Conservation (phyloP, 2,113 vertebrate species). For the Neogale vison region DNA sequence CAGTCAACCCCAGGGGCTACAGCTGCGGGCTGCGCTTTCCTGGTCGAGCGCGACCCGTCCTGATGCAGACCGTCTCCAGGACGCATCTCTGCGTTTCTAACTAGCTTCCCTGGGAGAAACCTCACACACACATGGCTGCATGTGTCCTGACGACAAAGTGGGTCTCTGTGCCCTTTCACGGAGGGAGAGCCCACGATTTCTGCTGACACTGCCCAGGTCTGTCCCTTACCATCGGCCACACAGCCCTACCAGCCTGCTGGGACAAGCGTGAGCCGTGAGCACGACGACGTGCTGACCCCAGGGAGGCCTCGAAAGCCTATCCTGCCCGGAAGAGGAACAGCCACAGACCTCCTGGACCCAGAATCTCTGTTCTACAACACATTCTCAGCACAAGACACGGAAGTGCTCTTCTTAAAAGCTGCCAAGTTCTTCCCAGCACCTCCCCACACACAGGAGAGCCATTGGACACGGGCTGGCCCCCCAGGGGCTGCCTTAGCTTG, state of each 20-base stretch:
- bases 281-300: rapidly evolving
- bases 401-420: neutral
- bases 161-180: rapidly evolving
- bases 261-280: neutral
- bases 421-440: neutral
- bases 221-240: neutral
- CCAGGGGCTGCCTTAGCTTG: neutral
- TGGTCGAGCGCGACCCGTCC: rapidly evolving
- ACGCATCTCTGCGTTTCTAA: neutral
- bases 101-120: neutral
- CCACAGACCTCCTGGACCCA: neutral
- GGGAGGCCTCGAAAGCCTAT: neutral
- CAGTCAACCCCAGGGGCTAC: neutral
- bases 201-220: neutral
- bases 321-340: neutral
- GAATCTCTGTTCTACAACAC: neutral
- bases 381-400: neutral
- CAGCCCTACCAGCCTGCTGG: neutral
- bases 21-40: neutral
- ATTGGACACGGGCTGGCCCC: too few species aligned
- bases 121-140: rapidly evolving
- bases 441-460: neutral
- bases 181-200: neutral
- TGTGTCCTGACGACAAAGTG: neutral
- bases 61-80: neutral